phyloP scores from a whole-genome alignment of 2,797 vertebrate species.

The Lacerta bilineata region DNA sequence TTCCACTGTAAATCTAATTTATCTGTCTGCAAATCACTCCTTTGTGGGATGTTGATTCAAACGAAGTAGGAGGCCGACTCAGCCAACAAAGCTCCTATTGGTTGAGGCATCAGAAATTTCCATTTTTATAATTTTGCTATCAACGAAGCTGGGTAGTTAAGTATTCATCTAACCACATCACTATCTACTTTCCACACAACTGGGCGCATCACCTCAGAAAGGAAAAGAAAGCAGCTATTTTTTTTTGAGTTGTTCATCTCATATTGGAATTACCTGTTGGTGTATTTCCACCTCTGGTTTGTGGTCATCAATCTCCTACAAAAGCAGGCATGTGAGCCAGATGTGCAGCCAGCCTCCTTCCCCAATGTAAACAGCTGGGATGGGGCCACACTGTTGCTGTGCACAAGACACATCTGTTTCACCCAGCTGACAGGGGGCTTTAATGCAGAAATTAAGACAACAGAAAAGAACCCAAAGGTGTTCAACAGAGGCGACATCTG shows the following conservation, averaged over 20 bases:
- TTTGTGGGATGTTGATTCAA: neutral
- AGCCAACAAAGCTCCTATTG: neutral
- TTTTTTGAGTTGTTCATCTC: neutral
- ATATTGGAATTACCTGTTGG: neutral
- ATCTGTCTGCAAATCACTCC: neutral
- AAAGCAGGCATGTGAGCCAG: conserved; percentile 12
- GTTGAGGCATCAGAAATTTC: neutral
- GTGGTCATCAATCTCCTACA: neutral
- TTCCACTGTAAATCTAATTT: neutral
- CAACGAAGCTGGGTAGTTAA: neutral
- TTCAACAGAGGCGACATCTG: neutral
- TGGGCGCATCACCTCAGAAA: neutral
- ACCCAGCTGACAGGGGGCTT: conserved; percentile 6
- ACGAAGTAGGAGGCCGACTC: neutral
- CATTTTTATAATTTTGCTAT: neutral
- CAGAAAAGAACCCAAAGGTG: neutral
- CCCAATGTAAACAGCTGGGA: conserved; percentile 35
- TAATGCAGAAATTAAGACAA: conserved; percentile 22
- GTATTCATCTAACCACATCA: neutral
- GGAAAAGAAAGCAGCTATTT: neutral
- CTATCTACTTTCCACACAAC: neutral
- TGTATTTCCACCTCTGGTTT: conserved; percentile 13
- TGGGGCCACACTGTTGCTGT: conserved; percentile 10
- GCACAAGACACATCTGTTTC: conserved; percentile 19
- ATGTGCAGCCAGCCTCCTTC: neutral